Evolutionary conservation across 2,888 invertebrate species (phyloP), one percentile per base, ranked within the genome.

Genomic region (Neoscelio sp.): DNA sequence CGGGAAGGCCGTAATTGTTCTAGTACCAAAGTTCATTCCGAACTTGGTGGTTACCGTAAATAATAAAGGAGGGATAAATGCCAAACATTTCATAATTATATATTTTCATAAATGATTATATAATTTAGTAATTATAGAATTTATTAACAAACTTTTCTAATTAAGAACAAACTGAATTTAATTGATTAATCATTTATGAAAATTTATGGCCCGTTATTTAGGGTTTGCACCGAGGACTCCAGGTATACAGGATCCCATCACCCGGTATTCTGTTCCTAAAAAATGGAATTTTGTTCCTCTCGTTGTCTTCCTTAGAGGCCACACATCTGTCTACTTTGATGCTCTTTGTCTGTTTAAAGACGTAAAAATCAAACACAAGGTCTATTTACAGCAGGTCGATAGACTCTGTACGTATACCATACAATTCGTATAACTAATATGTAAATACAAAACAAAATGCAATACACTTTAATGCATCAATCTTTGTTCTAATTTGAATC

Each of bases 221-320:
- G 73, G 70, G 74, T 77, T 77, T 75, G 33, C 10, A 54, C 35
- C 33, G 2, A 67, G 68, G 75, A 60, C 67, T 71, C 75, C 78
- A 74, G 70, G 60, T 76, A 52, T 46, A 44, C 50, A 20, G 50
- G 48, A 46, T 35, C 8, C 42, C 38, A 12, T 17, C 8, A 18
- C 10, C 20, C 30, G 17, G 40, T 48, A n/a, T n/a, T n/a, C n/a
- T n/a, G 38, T 52, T 35, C 40, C 20, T 40, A 60, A 30, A 26
- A 35, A 65, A 52, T 28, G 33, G 44, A 54, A 56, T 46, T 54
- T 5, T n/a, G 8, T 28, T 68, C 64, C 64, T 62, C 56, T 18
- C 73, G 38, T 56, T 38, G 73, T 78, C 44, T 38, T 70, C 52
- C 23, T 54, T 40, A 56, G 79, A 65, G 75, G 48, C 65, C 26